Conservation (phyloP, 2,113 vertebrate genomes). For the Megatriorchis doriae region DNA sequence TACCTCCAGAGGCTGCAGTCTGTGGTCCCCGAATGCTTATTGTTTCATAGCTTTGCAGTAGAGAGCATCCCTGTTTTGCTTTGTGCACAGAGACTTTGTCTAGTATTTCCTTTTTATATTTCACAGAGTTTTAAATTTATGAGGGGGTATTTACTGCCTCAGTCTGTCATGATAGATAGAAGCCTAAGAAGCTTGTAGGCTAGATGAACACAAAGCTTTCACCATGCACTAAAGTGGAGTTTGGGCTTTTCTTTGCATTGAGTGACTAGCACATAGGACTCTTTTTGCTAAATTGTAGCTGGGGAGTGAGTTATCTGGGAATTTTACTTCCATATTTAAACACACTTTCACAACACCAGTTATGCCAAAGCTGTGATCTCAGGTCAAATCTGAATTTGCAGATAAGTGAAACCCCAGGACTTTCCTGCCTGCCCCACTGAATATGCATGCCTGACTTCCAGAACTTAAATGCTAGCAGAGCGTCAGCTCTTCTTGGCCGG, state of each 20-base stretch:
- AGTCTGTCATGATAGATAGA: not conserved
- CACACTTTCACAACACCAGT: not conserved
- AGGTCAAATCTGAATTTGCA: not conserved
- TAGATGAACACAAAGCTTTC: not conserved
- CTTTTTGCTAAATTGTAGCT: not conserved
- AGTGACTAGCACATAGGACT: not conserved
- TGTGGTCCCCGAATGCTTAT: rapidly evolving
- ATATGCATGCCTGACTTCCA: rapidly evolving
- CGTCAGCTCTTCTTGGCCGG: not conserved
- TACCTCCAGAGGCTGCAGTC: not conserved
- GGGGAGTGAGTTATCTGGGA: not conserved
- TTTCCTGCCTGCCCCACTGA: not conserved
- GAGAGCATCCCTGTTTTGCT: not conserved
- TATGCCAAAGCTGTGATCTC: not conserved
- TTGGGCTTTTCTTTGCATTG: not conserved
- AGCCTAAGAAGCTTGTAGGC: not conserved
- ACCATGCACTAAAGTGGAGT: not conserved
- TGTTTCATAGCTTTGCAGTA: not conserved
- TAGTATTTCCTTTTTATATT: not conserved
- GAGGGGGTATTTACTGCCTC: not conserved
- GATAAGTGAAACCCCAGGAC: not conserved
- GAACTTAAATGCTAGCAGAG: not conserved
- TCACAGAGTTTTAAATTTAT: not conserved
- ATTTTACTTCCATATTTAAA: not conserved
- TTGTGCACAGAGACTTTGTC: not conserved